Conservation (phyloP, 1,140 invertebrate species). For the Sarcophaga peregrina region DNA sequence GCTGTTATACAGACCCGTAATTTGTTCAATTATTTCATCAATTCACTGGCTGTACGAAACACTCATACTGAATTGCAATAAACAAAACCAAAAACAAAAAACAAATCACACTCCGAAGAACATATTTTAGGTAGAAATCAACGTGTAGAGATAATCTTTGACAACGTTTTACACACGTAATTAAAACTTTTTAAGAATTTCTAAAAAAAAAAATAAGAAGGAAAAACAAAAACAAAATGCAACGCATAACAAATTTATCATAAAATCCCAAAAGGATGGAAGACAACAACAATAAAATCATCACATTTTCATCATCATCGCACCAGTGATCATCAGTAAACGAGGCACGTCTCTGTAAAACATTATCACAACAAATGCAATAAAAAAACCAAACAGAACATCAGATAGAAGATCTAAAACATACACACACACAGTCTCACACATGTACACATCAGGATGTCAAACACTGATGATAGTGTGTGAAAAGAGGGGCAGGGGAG, state of each 20-base stretch:
- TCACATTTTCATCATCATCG: conserved; percentile 21
- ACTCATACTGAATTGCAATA: too few relatives aligned
- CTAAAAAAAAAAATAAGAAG: neutral
- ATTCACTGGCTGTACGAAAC: too few relatives aligned
- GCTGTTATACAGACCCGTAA: too few relatives aligned
- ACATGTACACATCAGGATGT: too few relatives aligned
- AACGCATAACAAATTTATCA: conserved; percentile 35
- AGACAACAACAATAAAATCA: neutral
- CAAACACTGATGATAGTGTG: neutral
- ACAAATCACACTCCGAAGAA: too few relatives aligned
- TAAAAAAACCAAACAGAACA: neutral
- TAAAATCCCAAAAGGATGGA: neutral
- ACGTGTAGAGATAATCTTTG: neutral
- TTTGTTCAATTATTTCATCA: too few relatives aligned
- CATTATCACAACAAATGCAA: conserved; percentile 27
- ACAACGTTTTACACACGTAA: neutral
- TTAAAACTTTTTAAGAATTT: conserved; percentile 13
- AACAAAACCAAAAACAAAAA: too few relatives aligned
- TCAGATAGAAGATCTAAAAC: neutral
- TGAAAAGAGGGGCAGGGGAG: neutral
- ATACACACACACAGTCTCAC: neutral
- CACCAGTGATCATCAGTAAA: conserved; percentile 27
- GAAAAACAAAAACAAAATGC: neutral
- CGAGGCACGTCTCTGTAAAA: conserved; percentile 29
- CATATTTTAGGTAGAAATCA: too few relatives aligned